Evolutionary conservation across 2,888 invertebrate genomes (phyloP), one percentile per base, ranked within the genome.

Genomic region (Clanis bilineata): DNA sequence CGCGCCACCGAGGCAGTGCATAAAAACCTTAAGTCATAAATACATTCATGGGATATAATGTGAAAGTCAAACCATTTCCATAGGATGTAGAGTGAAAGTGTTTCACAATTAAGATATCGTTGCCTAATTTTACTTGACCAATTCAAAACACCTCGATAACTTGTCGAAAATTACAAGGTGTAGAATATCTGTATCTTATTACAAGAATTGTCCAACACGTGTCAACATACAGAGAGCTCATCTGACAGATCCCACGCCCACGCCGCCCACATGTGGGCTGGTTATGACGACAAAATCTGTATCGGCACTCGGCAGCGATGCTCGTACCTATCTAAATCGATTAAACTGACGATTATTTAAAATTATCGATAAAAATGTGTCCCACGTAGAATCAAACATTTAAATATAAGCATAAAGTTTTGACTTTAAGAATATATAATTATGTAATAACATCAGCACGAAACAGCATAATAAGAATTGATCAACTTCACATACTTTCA

Each of bases 221-320:
- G 38, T 56, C 38, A 56, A n/a, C 23, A n/a, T n/a, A 23, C 39
- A 32, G 55, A 39, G 39, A 15, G 51, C 32, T 51, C 28, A 32
- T n/a, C n/a, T 5, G 28, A 18, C 18, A 10, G 32, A 32, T 51
- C 51, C 51, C 51, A 51, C 51, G 21, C 28, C 51, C 51, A 51
- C 51, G 32, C 28, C 47, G 28, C 47, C 51, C 51, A 51, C 51
- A 28, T 28, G 51, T 51, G 51, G 51, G 32, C 18, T 28, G 5
- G n/a, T 28, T 51, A 51, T 28, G 28, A 51, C 28, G 32, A n/a
- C 25, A 47, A n/a, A 51, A 32, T 15, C 21, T 51, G 41, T 15
- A 18, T 41, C 41, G 41, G 18, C 41, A 41, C 7, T 41, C 41
- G 41, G 18, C 41, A 41, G 41, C 41, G 18, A 6, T 9, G 41